Evolutionary conservation across 2,797 vertebrate species (phyloP).

Genomic region (Spondyliosoma cantharus): DNA sequence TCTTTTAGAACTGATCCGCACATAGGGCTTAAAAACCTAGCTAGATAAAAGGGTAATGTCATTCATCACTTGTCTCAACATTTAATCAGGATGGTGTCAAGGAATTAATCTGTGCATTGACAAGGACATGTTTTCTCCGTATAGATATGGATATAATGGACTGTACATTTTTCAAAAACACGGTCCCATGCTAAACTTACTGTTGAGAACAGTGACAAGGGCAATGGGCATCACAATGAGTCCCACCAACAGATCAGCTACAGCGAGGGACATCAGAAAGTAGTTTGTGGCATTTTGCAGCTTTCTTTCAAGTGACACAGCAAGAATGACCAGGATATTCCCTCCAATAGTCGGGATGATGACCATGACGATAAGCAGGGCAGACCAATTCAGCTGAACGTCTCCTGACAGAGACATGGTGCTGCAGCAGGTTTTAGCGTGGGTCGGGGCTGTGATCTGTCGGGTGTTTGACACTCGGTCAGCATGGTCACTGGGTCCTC

Average conservation of each 20-base stretch:
- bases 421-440: constrained; percentile 65
- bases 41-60: not conserved
- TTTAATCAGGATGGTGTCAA: not conserved
- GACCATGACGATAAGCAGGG: constrained; percentile 90
- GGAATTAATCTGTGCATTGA: not conserved
- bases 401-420: constrained; percentile 78
- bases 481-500: constrained; percentile 89
- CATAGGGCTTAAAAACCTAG: not conserved
- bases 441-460: constrained; percentile 81
- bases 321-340: constrained; percentile 97
- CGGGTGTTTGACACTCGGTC: constrained; percentile 83
- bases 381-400: constrained; percentile 87
- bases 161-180: constrained; percentile 3
- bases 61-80: not conserved
- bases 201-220: constrained; percentile 92
- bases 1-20: not conserved
- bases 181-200: constrained; percentile 74
- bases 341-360: constrained; percentile 97
- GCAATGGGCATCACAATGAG: constrained; percentile 97
- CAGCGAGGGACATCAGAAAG: constrained; percentile 95
- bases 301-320: constrained; percentile 94
- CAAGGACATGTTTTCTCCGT: not conserved
- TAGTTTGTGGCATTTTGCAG: constrained; percentile 98
- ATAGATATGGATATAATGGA: too few species aligned
- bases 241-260: constrained; percentile 96